These are phyloP conservation scores for Lycophotia porphyrea DNA, from an alignment of 2,888 invertebrate species.

Conservation along the genomic window DNA sequence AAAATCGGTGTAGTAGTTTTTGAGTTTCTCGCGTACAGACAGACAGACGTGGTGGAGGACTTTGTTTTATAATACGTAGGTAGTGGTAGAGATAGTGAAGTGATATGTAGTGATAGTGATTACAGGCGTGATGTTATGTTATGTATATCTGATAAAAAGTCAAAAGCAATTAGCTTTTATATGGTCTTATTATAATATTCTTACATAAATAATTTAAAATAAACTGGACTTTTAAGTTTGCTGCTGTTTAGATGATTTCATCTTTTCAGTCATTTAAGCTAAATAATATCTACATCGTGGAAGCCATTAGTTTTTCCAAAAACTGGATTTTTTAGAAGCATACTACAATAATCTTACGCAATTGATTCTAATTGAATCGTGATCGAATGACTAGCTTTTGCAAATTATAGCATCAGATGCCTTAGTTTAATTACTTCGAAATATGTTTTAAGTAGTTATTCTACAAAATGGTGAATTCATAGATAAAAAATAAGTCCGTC, in stretches of 20 bases:
- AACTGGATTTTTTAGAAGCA: not conserved
- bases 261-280: not conserved
- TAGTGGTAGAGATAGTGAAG: too few species aligned
- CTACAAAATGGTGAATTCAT: not conserved
- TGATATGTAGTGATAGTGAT: too few species aligned
- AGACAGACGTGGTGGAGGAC: too few species aligned
- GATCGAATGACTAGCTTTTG: not conserved
- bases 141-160: not conserved
- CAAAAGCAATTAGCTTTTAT: not conserved
- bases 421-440: not conserved
- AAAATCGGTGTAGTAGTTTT: too few species aligned
- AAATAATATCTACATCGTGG: not conserved
- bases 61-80: too few species aligned
- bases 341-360: not conserved
- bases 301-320: not conserved
- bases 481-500: not conserved
- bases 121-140: too few species aligned
- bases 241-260: conserved; percentile 4
- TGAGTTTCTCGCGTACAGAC: too few species aligned
- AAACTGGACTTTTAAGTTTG: too few species aligned
- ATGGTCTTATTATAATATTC: not conserved
- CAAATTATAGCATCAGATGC: not conserved
- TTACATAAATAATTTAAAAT: not conserved
- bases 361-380: conserved; percentile 17
- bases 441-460: not conserved